These are phyloP conservation scores for Aradophagus sp. DNA, from an alignment of 1,140 invertebrate species.

Conservation along the genomic window DNA sequence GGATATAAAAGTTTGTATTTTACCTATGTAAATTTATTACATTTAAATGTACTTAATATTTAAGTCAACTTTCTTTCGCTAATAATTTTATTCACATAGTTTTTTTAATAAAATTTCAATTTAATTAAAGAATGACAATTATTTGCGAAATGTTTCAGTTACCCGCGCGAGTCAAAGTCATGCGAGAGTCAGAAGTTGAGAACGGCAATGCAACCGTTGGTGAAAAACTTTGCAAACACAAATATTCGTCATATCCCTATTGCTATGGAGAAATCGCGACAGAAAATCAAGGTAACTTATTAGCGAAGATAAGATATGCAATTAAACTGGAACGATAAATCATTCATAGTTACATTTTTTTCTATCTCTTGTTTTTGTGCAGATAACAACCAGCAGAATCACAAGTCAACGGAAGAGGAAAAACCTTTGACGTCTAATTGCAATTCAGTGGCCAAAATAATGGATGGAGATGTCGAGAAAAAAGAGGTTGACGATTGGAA, in stretches of 20 bases:
- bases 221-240: constrained; percentile 87
- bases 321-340: constrained; percentile 15
- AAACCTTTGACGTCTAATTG: constrained; percentile 70
- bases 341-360: too few species aligned
- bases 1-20: too few species aligned
- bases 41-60: too few species aligned
- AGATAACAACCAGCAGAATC: constrained; percentile 70
- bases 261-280: constrained; percentile 87
- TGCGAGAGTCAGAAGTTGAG: constrained; percentile 78
- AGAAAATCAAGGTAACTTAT: constrained; percentile 77
- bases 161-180: constrained; percentile 79
- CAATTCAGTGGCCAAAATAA: constrained; percentile 68
- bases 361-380: constrained; percentile 7
- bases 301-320: not conserved
- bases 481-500: constrained; percentile 67
- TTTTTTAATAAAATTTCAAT: too few species aligned
- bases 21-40: too few species aligned
- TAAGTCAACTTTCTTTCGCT: too few species aligned
- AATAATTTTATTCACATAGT: too few species aligned
- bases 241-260: constrained; percentile 88
- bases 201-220: constrained; percentile 75
- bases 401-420: constrained; percentile 70
- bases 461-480: constrained; percentile 63
- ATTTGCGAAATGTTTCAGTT: constrained; percentile 65
- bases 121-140: too few species aligned